Evolutionary conservation across 2,888 invertebrate genomes (phyloP), one percentile per base, ranked within the genome.

Genomic region (Macaria notata): DNA sequence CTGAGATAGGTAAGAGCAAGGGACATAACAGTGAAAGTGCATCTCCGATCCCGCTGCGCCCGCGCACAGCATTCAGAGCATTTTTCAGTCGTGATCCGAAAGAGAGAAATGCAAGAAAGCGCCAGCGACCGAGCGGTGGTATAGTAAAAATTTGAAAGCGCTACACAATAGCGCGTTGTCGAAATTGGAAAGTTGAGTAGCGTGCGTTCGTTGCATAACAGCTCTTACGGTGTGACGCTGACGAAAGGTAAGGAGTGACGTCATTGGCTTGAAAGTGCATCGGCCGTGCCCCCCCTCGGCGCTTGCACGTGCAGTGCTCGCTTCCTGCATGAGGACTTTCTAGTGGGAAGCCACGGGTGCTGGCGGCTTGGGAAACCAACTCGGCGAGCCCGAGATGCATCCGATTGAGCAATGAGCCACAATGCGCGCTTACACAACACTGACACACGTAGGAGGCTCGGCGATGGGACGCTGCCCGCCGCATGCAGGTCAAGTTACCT

Each of bases 111-210:
- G 83, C 77, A 87, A 83, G 88, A 89, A 88, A 91, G 89, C 85
- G 87, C 84, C 79, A 75, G 64, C 79, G 75, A 79, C 76, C 82
- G 73, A 78, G 83, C 84, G 83, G 84, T 79, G 83, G 86, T 83
- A 82, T 78, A 84, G 86, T 86, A 86, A 85, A 62, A 90, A 89
- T 91, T 89, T 90, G 90, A 90, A 91, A 91, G 90, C 91, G 90
- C 89, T 80, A 88, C 84, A 90, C 90, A 91, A 90, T 90, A 86
- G 89, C 85, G 83, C 85, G 89, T 90, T 90, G 91, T 89, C 89
- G 90, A 90, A 91, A 90, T 91, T 90, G 90, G 90, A 90, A 90
- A 90, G 90, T 90, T 83, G 88, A 88, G 86, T 79, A 81, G 85
- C 80, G 89, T 85, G 85, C 84, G 83, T 83, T 80, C 72, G 77